Conservation (phyloP, 2,797 vertebrate genomes). For the Takifugu ocellatus region DNA sequence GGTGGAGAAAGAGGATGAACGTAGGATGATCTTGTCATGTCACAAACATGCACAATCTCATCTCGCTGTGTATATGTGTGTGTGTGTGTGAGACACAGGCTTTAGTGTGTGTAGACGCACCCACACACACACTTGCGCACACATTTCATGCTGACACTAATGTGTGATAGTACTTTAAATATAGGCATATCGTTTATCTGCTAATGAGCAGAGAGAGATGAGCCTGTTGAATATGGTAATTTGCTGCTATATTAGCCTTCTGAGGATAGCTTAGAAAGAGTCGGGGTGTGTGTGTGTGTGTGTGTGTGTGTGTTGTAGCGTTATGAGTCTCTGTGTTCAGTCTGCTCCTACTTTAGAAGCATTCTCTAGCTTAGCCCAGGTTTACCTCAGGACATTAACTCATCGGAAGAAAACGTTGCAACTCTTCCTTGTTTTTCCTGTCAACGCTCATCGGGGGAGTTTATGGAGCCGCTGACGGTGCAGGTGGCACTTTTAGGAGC, state of each 20-base stretch:
- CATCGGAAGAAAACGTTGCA: too few relatives aligned
- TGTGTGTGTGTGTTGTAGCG: conserved; percentile 15
- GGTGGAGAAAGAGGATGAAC: too few relatives aligned
- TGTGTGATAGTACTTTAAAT: conserved; percentile 90
- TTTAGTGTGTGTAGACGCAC: conserved; percentile 55
- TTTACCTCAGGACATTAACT: too few relatives aligned
- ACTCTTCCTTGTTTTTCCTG: neutral
- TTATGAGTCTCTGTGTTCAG: conserved; percentile 2
- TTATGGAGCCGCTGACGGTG: conserved; percentile 27
- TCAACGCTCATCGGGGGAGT: neutral
- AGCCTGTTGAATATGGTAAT: conserved; percentile 96
- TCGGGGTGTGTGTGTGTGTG: conserved; percentile 29
- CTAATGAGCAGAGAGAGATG: conserved; percentile 93
- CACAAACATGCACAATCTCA: conserved; percentile 52
- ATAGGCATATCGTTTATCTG: conserved; percentile 94
- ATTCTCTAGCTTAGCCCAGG: conserved; percentile 30
- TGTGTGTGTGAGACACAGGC: conserved; percentile 9
- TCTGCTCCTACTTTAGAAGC: neutral
- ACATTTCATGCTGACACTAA: conserved; percentile 74
- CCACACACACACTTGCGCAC: conserved; percentile 39
- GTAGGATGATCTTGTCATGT: too few relatives aligned
- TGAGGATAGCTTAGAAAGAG: conserved; percentile 83
- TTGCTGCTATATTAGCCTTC: conserved; percentile 91
- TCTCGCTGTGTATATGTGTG: conserved; percentile 13
- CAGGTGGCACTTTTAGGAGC: conserved; percentile 50